These are phyloP conservation scores for Drosophila lutescens DNA, from an alignment of 2,888 invertebrate species.

Conservation along the genomic window DNA sequence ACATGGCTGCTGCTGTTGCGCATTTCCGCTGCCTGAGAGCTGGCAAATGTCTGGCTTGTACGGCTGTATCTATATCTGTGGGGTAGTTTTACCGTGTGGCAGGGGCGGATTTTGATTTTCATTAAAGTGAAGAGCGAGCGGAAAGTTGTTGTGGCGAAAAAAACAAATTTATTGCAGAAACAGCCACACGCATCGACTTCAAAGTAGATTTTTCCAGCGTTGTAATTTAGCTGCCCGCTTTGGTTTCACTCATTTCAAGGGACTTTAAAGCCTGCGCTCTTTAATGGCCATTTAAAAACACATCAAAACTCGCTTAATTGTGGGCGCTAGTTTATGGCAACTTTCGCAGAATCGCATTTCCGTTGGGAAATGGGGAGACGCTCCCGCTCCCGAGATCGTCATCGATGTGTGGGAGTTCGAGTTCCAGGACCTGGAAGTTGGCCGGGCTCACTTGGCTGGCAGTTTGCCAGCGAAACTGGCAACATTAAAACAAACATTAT, in stretches of 20 bases:
- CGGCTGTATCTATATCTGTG: neutral
- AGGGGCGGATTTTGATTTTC: conserved; percentile 60
- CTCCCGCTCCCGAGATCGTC: conserved; percentile 51
- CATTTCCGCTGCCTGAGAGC: conserved; percentile 60
- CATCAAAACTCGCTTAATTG: conserved; percentile 41
- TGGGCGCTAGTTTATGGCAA: conserved; percentile 27
- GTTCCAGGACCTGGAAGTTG: conserved; percentile 3
- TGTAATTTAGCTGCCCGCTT: conserved; percentile 43
- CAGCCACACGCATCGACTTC: conserved; percentile 50
- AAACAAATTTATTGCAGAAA: conserved; percentile 36
- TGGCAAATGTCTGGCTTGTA: conserved; percentile 17
- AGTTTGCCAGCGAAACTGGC: conserved; percentile 37
- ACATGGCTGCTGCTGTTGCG: conserved; percentile 51
- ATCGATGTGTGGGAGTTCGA: conserved; percentile 30
- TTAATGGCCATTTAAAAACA: conserved; percentile 35
- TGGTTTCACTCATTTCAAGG: conserved; percentile 6
- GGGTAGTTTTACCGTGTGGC: neutral
- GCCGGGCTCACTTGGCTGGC: too few relatives aligned
- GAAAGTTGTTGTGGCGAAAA: conserved; percentile 33
- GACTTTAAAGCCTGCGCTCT: conserved; percentile 11
- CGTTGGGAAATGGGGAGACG: neutral
- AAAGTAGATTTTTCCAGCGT: conserved; percentile 62
- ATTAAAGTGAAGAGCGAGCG: conserved; percentile 55
- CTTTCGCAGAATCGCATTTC: conserved; percentile 1
- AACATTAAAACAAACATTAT: conserved; percentile 49